Conservation (phyloP, 2,888 invertebrate genomes). For the Enchytraeus crypticus region DNA sequence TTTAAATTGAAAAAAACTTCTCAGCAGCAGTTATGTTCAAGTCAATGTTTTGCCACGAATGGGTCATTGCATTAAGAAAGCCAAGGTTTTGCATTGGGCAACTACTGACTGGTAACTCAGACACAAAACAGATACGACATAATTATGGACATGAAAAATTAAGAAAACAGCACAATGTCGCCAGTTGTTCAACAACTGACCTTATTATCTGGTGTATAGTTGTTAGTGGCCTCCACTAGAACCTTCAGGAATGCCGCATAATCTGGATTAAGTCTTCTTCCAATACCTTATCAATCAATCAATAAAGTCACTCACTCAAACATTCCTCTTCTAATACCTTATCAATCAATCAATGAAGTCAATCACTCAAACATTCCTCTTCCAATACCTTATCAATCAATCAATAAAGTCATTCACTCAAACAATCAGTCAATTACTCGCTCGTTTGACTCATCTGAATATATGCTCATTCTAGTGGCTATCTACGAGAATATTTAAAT, state of each 20-base stretch:
- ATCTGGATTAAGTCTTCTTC: slow-evolving; percentile 10
- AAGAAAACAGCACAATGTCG: too few species aligned
- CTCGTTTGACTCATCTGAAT: neutral
- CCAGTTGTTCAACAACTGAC: slow-evolving; percentile 2
- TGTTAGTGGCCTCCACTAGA: neutral
- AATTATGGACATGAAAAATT: too few species aligned
- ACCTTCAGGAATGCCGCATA: slow-evolving; percentile 10
- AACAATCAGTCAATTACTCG: neutral
- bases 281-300: slow-evolving; percentile 6
- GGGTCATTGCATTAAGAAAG: too few species aligned
- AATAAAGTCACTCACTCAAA: neutral
- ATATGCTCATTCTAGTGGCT: too few species aligned
- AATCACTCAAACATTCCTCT: too few species aligned
- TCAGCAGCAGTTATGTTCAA: neutral
- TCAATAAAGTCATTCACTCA: neutral
- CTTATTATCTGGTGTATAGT: slow-evolving; percentile 2
- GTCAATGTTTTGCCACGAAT: too few species aligned
- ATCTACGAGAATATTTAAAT: too few species aligned
- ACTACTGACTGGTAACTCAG: too few species aligned
- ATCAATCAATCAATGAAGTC: neutral
- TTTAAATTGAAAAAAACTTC: neutral
- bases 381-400: neutral
- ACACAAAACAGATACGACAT: too few species aligned
- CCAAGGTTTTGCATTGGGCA: too few species aligned
- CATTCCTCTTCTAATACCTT: neutral